Evolutionary conservation across 2,797 vertebrate species (phyloP), one percentile per base, ranked within the genome.

Genomic region (Amazona ochrocephala): DNA sequence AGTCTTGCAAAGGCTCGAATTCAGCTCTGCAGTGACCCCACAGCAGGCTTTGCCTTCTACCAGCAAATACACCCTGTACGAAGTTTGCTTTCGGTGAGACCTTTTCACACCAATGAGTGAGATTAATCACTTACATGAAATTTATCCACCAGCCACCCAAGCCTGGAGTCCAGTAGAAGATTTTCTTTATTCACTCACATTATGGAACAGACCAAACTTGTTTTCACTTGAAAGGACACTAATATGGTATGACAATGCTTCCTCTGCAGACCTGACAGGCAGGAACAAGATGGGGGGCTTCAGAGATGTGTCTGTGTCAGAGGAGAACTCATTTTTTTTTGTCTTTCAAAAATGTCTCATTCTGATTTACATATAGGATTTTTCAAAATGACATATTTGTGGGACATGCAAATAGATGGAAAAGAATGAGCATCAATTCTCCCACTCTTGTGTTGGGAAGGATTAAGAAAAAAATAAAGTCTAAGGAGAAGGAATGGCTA

Each of bases 241-340:
- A 71, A 77, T 73, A 61, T 0, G 2, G 82, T 64, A 85, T 81
- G 61, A 72, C 84, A 83, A 8, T 11, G 48, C 45, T 89, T 86
- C 61, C 74, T 78, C 48, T 77, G 44, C 27, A 62, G 34, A 70
- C 73, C 77, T 94, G 78, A 94, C 84, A 93, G 79, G 76, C 15
- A 74, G 78, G 32, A 77, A 76, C 53, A 45, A 29, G 90, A 87
- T 3, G 3, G 23, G 91, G 66, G 50, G 29, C 66, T 88, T 80
- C 48, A 91, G 68, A 93, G 50, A 85, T 51, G n/a, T 41, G 30
- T 53, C 64, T 89, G 84, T 66, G 68, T 83, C 89, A 79, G 51
- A 87, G 83, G 4, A 89, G 64, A 93, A 89, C 88, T 90, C 29
- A 24, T 79, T 94, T 89, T 80, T 89, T 80, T 66, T 61, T 96